Conservation (phyloP, 2,797 vertebrate genomes). For the Aulostomus chinensis region DNA sequence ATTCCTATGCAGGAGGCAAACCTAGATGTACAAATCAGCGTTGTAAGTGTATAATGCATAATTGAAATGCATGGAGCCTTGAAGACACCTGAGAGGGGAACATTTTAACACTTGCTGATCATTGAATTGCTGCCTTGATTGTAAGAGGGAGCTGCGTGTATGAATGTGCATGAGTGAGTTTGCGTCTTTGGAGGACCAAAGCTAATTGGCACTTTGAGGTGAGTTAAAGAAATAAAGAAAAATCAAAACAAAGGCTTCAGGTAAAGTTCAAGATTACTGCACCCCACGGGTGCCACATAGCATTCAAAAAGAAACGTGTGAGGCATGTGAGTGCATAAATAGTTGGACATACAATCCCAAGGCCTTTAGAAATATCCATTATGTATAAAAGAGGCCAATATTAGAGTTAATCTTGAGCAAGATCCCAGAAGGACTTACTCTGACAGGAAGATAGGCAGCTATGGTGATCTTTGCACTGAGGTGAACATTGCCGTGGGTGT, state of each 20-base stretch:
- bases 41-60: conserved; percentile 38
- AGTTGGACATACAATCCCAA: no score
- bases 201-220: conserved; percentile 31
- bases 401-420: no score
- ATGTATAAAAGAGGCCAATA: no score
- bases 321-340: no score
- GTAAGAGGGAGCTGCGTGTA: conserved; percentile 5
- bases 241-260: conserved; percentile 25
- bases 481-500: conserved; percentile 81
- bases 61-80: conserved; percentile 44
- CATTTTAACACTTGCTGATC: conserved; percentile 32
- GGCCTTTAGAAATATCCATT: no score
- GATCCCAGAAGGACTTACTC: conserved; percentile 74
- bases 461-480: conserved; percentile 90
- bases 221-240: conserved; percentile 11
- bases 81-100: conserved; percentile 31
- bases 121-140: conserved; percentile 29
- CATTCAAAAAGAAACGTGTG: background rate
- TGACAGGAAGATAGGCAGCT: conserved; percentile 87
- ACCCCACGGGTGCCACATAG: background rate
- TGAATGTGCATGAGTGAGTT: conserved; percentile 7
- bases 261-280: conserved; percentile 5
- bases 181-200: conserved; percentile 14
- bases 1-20: conserved; percentile 13
- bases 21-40: conserved; percentile 13